These are phyloP conservation scores for Sabellastarte sp. DNA, from an alignment of 2,888 invertebrate genomes.

Conservation along the genomic window DNA sequence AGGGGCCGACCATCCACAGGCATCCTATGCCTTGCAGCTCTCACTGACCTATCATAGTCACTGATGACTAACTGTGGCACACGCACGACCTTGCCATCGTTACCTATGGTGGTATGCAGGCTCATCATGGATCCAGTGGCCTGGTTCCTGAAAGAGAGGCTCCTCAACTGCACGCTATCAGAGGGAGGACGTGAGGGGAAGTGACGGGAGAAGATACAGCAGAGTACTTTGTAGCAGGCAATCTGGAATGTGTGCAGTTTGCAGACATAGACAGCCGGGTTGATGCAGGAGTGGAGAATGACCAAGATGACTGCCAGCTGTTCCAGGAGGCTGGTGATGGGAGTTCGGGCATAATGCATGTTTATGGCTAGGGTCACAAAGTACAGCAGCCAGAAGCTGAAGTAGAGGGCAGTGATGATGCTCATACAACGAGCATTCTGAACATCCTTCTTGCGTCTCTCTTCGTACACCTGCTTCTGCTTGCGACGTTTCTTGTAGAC, in stretches of 20 bases:
- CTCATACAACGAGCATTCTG: slow-evolving; percentile 4
- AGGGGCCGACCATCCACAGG: neutral
- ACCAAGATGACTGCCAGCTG: slow-evolving; percentile 4
- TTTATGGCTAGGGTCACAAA: slow-evolving; percentile 2
- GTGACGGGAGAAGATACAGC: neutral
- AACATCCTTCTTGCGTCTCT: slow-evolving; percentile 3
- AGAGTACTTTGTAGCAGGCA: slow-evolving; percentile 5
- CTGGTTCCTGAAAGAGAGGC: slow-evolving; percentile 1
- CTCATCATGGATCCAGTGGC: slow-evolving; percentile 10
- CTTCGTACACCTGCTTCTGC: slow-evolving; percentile 4
- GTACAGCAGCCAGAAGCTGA: slow-evolving; percentile 10
- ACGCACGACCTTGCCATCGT: slow-evolving; percentile 4
- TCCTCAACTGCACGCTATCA: neutral
- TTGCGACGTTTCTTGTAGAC: slow-evolving; percentile 3
- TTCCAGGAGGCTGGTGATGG: slow-evolving; percentile 10
- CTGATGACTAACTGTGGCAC: slow-evolving; percentile 15
- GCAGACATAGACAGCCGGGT: slow-evolving; percentile 8
- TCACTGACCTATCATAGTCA: slow-evolving; percentile 6
- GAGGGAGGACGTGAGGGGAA: neutral
- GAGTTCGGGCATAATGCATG: neutral
- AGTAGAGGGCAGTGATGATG: neutral
- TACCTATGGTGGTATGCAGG: slow-evolving; percentile 5
- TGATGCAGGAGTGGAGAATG: slow-evolving; percentile 5
- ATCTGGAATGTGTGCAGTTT: slow-evolving; percentile 9
- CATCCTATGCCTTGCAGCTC: neutral